Evolutionary conservation across 2,888 invertebrate species (phyloP).

Genomic region (Aspidapion aeneum): DNA sequence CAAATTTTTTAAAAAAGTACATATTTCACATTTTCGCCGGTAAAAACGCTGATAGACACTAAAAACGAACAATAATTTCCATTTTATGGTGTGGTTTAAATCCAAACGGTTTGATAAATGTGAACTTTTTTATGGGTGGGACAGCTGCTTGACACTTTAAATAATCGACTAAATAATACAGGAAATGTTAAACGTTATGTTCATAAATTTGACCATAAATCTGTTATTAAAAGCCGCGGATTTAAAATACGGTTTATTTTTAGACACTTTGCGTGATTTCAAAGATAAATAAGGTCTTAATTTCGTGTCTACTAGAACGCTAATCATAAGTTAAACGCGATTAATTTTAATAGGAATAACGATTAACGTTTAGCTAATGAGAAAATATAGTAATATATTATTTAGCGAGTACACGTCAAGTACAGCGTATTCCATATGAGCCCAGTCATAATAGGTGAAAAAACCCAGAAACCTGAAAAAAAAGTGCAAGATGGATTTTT

Average conservation of each 20-base stretch:
- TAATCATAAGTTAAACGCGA: not conserved
- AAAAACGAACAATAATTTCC: no score
- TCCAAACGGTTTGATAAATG: slow-evolving; percentile 14
- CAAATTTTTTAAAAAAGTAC: no score
- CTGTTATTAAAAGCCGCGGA: not conserved
- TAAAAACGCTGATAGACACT: no score
- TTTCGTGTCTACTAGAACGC: not conserved
- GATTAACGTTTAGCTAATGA: no score
- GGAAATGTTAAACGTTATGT: not conserved
- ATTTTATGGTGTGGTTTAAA: slow-evolving; percentile 14
- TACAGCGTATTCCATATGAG: no score
- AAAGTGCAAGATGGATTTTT: no score
- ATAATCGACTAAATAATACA: not conserved
- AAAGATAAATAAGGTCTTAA: not conserved
- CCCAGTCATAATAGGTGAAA: no score
- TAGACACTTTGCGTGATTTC: not conserved
- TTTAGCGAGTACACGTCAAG: no score
- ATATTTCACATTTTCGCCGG: no score
- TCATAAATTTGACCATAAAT: not conserved
- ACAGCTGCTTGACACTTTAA: not conserved
- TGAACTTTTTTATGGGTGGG: slow-evolving; percentile 8
- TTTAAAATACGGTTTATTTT: not conserved
- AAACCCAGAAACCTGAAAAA: no score
- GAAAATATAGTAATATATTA: no score
- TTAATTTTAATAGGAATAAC: no score